These are phyloP conservation scores for Catocala nupta DNA, from an alignment of 2,888 invertebrate species.

Conservation along the genomic window DNA sequence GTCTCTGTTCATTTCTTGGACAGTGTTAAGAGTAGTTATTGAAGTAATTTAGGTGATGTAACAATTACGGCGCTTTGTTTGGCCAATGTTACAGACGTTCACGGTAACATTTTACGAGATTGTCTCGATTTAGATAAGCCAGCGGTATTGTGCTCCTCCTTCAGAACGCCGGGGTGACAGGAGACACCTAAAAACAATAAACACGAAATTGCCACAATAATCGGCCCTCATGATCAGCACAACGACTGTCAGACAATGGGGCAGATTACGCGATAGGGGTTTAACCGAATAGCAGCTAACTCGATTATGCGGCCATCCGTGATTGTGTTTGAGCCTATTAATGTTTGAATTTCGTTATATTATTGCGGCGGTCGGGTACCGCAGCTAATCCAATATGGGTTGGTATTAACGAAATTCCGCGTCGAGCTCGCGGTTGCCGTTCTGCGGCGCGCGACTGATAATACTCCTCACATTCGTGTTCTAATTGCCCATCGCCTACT, in stretches of 20 bases:
- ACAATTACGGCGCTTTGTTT: conserved; percentile 44
- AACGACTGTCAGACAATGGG: conserved; percentile 83
- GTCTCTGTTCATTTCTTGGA: conserved; percentile 36
- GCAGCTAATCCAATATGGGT: conserved; percentile 81
- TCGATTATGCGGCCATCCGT: conserved; percentile 86
- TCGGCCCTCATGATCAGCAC: conserved; percentile 83
- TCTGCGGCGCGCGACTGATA: conserved; percentile 56
- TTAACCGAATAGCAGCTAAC: conserved; percentile 86
- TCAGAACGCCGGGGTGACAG: conserved; percentile 64
- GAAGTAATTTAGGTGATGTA: conserved; percentile 41
- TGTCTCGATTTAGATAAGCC: conserved; percentile 63
- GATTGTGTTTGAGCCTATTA: conserved; percentile 86
- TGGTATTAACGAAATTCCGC: conserved; percentile 77
- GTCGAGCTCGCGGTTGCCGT: conserved; percentile 64
- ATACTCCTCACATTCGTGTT: conserved; percentile 58
- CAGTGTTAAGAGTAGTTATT: conserved; percentile 33
- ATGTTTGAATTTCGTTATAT: conserved; percentile 87
- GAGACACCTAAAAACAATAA: conserved; percentile 85
- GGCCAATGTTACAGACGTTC: conserved; percentile 35
- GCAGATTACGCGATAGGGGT: conserved; percentile 85
- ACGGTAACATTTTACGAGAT: conserved; percentile 67
- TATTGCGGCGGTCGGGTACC: conserved; percentile 77
- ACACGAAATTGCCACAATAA: conserved; percentile 85
- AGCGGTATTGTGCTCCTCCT: conserved; percentile 67
- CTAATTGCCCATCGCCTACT: conserved; percentile 56